phyloP scores from a whole-genome alignment of 2,113 vertebrate genomes.

The Urocolius indicus region DNA sequence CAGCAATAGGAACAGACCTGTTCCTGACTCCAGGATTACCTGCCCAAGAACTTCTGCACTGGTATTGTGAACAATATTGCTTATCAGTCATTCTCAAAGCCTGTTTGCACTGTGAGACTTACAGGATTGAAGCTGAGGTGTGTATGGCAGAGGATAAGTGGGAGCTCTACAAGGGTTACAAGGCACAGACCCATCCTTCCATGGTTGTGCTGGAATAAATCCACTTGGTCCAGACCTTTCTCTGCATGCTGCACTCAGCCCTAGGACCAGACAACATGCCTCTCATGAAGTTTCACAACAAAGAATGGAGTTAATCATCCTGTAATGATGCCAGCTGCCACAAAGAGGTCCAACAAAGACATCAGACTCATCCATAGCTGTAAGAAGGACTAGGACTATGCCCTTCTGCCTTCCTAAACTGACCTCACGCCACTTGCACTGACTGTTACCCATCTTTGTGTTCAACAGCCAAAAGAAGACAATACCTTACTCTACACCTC shows the following conservation, averaged over 20 bases:
- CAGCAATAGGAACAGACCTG: too few relatives aligned
- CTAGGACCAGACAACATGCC: too few relatives aligned
- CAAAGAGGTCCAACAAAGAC: background rate
- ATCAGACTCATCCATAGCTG: too few relatives aligned
- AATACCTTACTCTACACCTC: background rate
- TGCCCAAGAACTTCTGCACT: background rate
- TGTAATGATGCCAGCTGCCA: background rate
- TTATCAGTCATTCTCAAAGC: background rate
- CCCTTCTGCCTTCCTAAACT: background rate
- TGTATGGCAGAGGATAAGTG: too few relatives aligned
- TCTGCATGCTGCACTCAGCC: background rate
- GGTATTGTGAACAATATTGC: background rate
- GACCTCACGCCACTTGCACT: too few relatives aligned
- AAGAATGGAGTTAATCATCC: background rate
- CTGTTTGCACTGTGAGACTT: background rate
- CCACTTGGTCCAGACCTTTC: background rate
- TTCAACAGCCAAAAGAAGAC: background rate
- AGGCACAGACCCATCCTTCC: background rate
- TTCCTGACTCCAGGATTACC: background rate
- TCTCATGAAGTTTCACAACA: background rate
- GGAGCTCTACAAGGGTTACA: background rate
- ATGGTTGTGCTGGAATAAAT: background rate
- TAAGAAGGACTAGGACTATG: background rate
- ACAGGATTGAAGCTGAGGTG: background rate
- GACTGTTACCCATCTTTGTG: too few relatives aligned